These are phyloP conservation scores for Ceratotherium simum DNA, from an alignment of 2,113 vertebrate genomes.

Conservation along the genomic window DNA sequence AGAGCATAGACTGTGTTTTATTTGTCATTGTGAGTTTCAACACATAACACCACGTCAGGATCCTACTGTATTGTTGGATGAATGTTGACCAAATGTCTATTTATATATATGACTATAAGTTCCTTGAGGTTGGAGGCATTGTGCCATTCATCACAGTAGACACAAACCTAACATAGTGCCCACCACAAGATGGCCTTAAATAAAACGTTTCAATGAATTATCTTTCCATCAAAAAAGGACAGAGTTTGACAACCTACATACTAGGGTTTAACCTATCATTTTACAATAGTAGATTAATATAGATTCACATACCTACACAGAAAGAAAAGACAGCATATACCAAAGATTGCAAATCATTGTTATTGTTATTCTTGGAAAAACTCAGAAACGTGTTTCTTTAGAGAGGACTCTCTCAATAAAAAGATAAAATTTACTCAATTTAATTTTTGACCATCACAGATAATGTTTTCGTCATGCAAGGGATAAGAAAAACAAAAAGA, in stretches of 20 bases:
- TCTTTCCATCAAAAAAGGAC: not conserved
- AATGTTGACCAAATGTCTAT: not conserved
- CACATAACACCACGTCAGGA: not conserved
- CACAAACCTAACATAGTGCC: not conserved
- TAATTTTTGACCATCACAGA: not conserved
- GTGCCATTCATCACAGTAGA: not conserved
- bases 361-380: not conserved
- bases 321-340: not conserved
- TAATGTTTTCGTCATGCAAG: constrained; percentile 19
- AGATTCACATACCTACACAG: not conserved
- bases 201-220: not conserved
- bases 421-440: not conserved
- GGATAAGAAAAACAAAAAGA: not conserved
- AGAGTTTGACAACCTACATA: not conserved
- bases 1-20: not conserved
- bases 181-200: not conserved
- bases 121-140: not conserved
- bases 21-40: not conserved
- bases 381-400: not conserved
- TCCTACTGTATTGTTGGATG: not conserved
- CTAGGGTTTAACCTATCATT: not conserved
- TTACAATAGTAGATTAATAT: not conserved
- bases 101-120: not conserved
- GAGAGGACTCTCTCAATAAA: not conserved
- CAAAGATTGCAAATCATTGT: not conserved